Base-by-base conservation (phyloP, 2,888 invertebrate species). In the Sesia apiformis region DNA sequence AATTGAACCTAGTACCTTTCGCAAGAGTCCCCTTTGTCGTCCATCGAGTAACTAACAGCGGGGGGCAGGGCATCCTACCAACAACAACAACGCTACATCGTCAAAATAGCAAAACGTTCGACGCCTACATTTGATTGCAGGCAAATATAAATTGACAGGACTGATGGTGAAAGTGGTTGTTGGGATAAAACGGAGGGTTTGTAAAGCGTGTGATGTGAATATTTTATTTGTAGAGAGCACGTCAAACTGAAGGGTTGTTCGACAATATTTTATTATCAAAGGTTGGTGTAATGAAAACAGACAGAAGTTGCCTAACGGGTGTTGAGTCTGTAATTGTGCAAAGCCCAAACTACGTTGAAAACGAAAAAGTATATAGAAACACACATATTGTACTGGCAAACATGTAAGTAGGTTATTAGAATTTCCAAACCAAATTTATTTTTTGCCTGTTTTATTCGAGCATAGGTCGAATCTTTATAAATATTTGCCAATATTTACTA, bases 131-230 rank as follows among this genome's bases (percentile, higher is more conserved):
- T 81, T 73, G 76, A 81, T 74, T 80, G 78, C 80, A 87, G 74
- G 84, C 86, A 87, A 88, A 87, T 87, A 81, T 70, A 77, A 84
- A 86, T 78, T 87, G 88, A 87, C 88, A 85, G 82, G 66, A 67
- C 65, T 60, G 78, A 76, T 71, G 71, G 70, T 69, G 70, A 81
- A 84, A 84, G 84, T 83, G 79, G 81, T 85, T 80, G 82, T 87
- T 85, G 82, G 74, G 62, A 75, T 63, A 69, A 70, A 75, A 66
- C 70, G 78, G 69, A 76, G 84, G 81, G 74, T 65, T 75, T 66
- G 63, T 57, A 61, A 63, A 70, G 66, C 63, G 65, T 85, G 86
- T 87, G 87, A 84, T 72, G 73, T 79, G 86, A 87, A 88, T 87
- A 83, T 78, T 76, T 72, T 69, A 81, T 79, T 50, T 38, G 50